Percentiles rank a stretch among this genome's conserved stretches.
Evolutionary conservation across 2,797 vertebrate genomes (phyloP).

Genomic region (Platyrinchus mystaceus): DNA sequence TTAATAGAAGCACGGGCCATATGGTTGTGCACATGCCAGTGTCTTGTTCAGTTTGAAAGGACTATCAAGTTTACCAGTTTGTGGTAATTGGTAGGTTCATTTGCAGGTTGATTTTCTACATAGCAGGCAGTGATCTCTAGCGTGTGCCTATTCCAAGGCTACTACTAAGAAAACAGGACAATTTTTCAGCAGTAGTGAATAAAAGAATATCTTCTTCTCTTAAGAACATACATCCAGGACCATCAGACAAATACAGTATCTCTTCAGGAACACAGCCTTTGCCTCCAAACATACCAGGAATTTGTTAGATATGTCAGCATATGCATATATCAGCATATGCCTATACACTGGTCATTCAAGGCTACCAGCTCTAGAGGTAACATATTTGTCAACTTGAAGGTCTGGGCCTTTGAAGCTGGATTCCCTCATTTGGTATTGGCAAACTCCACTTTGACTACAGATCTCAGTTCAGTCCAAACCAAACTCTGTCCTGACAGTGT

Average conservation of each 20-base stretch:
- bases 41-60: neutral
- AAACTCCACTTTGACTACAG: neutral
- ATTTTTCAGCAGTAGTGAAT: neutral
- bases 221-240: neutral
- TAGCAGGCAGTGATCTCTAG: neutral
- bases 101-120: neutral
- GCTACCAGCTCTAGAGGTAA: neutral
- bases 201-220: neutral
- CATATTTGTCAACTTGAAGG: neutral
- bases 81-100: neutral
- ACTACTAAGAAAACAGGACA: neutral
- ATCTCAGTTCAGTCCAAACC: neutral
- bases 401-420: neutral
- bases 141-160: neutral
- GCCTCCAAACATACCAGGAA: neutral
- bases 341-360: neutral
- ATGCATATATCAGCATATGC: accelerated
- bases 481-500: neutral
- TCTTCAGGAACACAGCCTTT: neutral
- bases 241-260: neutral
- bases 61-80: neutral
- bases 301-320: neutral
- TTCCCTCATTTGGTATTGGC: neutral
- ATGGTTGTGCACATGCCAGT: neutral
- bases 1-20: neutral